phyloP scores from a whole-genome alignment of 2,797 vertebrate species.

The Intellagama lesueurii region DNA sequence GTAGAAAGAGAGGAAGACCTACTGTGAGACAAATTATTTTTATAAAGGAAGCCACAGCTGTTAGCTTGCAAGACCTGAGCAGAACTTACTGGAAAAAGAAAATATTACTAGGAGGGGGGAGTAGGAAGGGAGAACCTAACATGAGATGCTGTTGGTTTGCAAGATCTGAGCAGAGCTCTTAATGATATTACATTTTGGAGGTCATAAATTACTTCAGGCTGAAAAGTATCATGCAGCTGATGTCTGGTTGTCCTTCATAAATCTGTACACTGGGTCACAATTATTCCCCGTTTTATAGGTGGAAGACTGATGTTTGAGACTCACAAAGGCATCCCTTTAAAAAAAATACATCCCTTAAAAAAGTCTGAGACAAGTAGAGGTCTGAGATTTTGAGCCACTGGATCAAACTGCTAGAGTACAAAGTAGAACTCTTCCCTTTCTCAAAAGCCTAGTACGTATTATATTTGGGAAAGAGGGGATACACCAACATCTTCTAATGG shows the following conservation, averaged over 20 bases:
- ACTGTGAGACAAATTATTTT: no score
- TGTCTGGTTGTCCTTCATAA: background rate
- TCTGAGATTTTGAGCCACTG: background rate
- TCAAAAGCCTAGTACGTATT: background rate
- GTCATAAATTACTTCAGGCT: no score
- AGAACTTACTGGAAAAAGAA: no score
- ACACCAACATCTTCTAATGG: background rate
- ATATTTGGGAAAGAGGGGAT: background rate
- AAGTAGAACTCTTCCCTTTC: background rate
- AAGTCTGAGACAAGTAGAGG: background rate
- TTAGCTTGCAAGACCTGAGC: no score
- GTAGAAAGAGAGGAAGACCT: no score
- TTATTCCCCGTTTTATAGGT: background rate
- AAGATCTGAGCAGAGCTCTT: no score
- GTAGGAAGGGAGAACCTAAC: no score
- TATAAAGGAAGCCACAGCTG: no score
- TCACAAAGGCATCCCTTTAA: background rate
- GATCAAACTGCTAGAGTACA: background rate
- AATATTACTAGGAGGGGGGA: no score
- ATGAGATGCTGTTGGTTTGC: no score
- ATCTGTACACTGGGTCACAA: background rate
- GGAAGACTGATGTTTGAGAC: background rate
- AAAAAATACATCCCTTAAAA: background rate
- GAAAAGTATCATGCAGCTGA: background rate
- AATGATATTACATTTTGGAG: no score